These are phyloP conservation scores for Aulostomus chinensis DNA, from an alignment of 2,797 vertebrate genomes.

Conservation along the genomic window DNA sequence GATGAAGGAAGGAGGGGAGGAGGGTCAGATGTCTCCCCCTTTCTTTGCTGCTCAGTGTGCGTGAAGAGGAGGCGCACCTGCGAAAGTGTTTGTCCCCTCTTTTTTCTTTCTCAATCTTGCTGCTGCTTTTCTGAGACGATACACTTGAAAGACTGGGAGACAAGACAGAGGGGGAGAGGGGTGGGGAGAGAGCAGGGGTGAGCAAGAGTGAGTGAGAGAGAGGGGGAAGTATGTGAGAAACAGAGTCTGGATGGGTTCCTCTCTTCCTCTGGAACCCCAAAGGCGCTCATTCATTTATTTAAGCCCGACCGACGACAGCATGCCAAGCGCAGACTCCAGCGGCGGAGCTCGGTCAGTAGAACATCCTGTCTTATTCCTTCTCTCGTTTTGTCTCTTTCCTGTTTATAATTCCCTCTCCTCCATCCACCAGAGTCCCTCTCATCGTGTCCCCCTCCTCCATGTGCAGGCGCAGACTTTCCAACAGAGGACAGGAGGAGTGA, in stretches of 20 bases:
- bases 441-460: conserved; percentile 3
- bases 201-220: not conserved
- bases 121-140: no score
- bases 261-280: no score
- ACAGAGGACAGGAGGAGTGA: conserved; percentile 40
- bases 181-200: no score
- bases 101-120: no score
- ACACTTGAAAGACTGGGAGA: no score
- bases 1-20: not conserved
- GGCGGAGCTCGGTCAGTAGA: conserved; percentile 49
- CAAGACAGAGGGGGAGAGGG: no score
- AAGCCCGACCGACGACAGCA: conserved; percentile 52
- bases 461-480: conserved; percentile 35
- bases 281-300: conserved; percentile 45
- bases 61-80: not conserved
- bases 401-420: not conserved
- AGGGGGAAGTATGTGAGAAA: not conserved
- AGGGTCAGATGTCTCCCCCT: not conserved
- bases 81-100: no score
- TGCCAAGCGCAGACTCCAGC: conserved; percentile 56
- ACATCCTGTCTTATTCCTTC: not conserved
- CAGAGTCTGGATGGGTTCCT: no score
- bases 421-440: not conserved
- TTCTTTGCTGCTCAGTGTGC: no score
- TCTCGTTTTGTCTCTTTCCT: not conserved